These are phyloP conservation scores for Tamandua tetradactyla DNA, from an alignment of 2,797 vertebrate genomes.

Conservation along the genomic window DNA sequence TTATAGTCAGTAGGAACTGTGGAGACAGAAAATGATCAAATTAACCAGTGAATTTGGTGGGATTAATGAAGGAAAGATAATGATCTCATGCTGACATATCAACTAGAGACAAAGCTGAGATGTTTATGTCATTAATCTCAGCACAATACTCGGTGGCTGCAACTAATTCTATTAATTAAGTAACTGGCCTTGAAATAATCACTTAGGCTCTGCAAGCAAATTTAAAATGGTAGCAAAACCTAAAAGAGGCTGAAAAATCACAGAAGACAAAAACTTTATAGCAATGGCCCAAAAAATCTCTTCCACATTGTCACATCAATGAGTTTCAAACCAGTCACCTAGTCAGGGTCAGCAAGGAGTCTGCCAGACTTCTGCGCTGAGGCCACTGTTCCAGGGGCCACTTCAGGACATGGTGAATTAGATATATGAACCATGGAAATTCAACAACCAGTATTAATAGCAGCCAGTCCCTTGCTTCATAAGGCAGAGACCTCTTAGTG, in stretches of 20 bases:
- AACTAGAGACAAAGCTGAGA: slow-evolving; percentile 56
- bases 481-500: slow-evolving; percentile 7
- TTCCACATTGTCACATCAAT: background rate
- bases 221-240: slow-evolving; percentile 53
- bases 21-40: slow-evolving; percentile 73
- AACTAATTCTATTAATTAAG: slow-evolving; percentile 70
- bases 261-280: slow-evolving; percentile 15
- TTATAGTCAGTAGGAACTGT: slow-evolving; percentile 95
- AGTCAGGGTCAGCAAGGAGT: background rate
- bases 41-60: slow-evolving; percentile 62
- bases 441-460: background rate
- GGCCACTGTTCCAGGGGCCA: background rate
- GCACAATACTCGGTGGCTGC: slow-evolving; percentile 54
- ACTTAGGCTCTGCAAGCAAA: slow-evolving; percentile 52
- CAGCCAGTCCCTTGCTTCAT: background rate
- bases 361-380: background rate
- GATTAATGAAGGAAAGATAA: slow-evolving; percentile 72
- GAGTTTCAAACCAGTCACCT: background rate
- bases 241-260: background rate
- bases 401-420: slow-evolving; percentile 2
- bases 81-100: slow-evolving; percentile 54
- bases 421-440: background rate
- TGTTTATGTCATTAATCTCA: slow-evolving; percentile 59
- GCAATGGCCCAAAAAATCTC: slow-evolving; percentile 8
- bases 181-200: slow-evolving; percentile 35